These are phyloP conservation scores for Prunella strophiata DNA, from an alignment of 2,797 vertebrate species.

Conservation along the genomic window DNA sequence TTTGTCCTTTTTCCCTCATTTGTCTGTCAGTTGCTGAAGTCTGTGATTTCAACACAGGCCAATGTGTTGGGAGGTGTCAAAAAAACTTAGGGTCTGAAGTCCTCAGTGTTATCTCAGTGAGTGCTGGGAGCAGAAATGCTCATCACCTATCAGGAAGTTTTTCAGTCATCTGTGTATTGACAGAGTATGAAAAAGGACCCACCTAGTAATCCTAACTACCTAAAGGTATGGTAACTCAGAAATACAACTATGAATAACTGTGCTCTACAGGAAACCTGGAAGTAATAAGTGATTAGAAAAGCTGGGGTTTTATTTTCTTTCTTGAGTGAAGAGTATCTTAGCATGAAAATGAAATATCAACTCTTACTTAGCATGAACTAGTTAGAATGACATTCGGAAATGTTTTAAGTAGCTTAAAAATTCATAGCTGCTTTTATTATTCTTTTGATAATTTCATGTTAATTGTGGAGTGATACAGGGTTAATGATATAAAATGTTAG, in stretches of 20 bases:
- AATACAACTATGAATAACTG: background rate
- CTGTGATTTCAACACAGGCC: background rate
- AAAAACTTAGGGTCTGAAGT: background rate
- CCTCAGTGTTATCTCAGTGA: background rate
- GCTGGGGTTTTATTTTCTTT: background rate
- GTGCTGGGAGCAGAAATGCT: background rate
- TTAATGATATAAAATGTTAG: constrained; percentile 18
- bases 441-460: constrained; percentile 27
- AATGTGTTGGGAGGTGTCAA: background rate
- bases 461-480: background rate
- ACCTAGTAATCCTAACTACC: background rate
- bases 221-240: background rate
- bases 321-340: background rate
- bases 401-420: constrained; percentile 15
- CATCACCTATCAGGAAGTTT: background rate
- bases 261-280: background rate
- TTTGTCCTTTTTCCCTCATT: background rate
- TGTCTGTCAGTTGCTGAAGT: background rate
- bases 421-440: background rate
- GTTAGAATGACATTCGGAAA: background rate
- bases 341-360: background rate
- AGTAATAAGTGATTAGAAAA: background rate
- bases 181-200: background rate
- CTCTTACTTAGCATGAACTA: background rate
- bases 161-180: background rate